Percentiles rank a stretch among this genome's conserved stretches.
These are phyloP conservation scores for Lasioglossum baleicum DNA, from an alignment of 1,140 invertebrate species.

Conservation along the genomic window DNA sequence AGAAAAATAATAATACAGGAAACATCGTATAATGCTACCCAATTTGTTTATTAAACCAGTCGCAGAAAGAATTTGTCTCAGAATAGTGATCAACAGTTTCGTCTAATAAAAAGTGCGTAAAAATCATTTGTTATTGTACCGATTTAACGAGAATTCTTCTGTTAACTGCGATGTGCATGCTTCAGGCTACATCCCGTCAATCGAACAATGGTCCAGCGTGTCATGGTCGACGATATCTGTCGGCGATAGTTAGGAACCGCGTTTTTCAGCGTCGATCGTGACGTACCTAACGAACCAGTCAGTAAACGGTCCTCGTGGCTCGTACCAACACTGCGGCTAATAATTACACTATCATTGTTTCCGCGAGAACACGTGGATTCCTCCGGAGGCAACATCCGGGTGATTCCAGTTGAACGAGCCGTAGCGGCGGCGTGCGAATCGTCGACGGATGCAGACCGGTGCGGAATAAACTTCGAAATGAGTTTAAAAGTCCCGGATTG, in stretches of 20 bases:
- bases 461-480: slow-evolving; percentile 41
- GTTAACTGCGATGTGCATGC: no score
- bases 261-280: not conserved
- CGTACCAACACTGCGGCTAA: not conserved
- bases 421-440: slow-evolving; percentile 1
- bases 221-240: not conserved
- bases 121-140: no score
- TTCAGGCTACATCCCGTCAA: no score
- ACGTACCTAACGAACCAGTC: not conserved
- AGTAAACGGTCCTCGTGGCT: not conserved
- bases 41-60: no score
- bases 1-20: no score
- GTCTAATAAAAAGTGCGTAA: no score
- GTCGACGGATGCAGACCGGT: not conserved
- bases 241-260: not conserved
- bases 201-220: not conserved
- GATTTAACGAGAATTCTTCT: no score
- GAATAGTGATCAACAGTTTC: no score
- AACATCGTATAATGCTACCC: no score
- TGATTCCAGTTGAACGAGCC: not conserved
- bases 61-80: no score
- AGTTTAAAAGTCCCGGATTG: slow-evolving; percentile 41
- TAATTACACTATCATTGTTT: slow-evolving; percentile 8
- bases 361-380: not conserved
- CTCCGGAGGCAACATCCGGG: not conserved